Conservation (phyloP, 2,888 invertebrate genomes). For the Bellardia pandia region DNA sequence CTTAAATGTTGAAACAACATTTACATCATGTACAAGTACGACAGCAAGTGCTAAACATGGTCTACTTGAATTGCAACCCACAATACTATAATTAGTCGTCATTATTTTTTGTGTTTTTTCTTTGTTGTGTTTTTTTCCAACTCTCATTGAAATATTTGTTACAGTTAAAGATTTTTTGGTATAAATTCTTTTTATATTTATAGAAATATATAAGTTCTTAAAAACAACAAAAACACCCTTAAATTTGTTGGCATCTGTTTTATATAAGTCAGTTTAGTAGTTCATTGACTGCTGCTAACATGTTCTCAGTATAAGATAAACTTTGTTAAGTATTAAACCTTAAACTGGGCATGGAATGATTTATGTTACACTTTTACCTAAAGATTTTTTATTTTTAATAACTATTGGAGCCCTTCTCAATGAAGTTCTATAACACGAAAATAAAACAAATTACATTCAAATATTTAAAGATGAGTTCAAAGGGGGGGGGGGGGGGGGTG, state of each 20-base stretch:
- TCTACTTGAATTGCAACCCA: conserved; percentile 69
- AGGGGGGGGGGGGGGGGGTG: too few species aligned
- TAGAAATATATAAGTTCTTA: not conserved
- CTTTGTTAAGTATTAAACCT: conserved; percentile 28
- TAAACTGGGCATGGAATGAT: not conserved
- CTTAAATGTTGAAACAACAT: conserved; percentile 71
- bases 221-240: not conserved
- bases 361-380: not conserved
- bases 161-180: conserved; percentile 14
- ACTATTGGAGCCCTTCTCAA: too few species aligned
- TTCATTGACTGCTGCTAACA: conserved; percentile 43
- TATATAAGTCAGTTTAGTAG: conserved; percentile 17
- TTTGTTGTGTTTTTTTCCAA: conserved; percentile 1
- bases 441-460: too few species aligned
- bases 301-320: conserved; percentile 30
- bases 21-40: conserved; percentile 52
- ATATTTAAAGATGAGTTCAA: too few species aligned
- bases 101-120: conserved; percentile 50
- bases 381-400: too few species aligned
- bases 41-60: conserved; percentile 58
- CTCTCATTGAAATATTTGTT: conserved; percentile 35
- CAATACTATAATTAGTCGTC: conserved; percentile 67
- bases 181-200: conserved; percentile 31
- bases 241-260: not conserved
- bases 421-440: too few species aligned